Conservation (phyloP, 2,888 invertebrate species). For the Craniophora ligustri region DNA sequence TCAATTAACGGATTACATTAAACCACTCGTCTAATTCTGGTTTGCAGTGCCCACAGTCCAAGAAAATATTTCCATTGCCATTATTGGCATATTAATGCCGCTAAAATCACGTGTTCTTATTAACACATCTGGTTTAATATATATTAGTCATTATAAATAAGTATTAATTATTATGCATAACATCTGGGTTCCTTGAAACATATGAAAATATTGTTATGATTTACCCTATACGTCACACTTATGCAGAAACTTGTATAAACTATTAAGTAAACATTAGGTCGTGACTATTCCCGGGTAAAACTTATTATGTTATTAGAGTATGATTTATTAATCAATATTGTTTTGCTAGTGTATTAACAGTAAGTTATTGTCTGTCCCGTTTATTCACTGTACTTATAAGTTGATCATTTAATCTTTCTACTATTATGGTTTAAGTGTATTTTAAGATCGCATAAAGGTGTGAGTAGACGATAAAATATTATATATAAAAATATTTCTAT, state of each 20-base stretch:
- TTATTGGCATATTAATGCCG: conserved; percentile 2
- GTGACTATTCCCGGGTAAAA: conserved; percentile 59
- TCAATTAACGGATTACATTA: neutral
- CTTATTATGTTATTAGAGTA: conserved; percentile 62
- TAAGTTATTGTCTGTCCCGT: conserved; percentile 56
- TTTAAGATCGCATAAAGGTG: conserved; percentile 26
- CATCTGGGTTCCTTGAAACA: conserved; percentile 32
- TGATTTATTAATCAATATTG: conserved; percentile 63
- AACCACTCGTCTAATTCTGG: too few relatives aligned
- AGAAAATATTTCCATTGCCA: neutral
- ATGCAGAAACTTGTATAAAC: conserved; percentile 38
- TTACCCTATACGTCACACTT: conserved; percentile 36
- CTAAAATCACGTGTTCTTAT: conserved; percentile 9
- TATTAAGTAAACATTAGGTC: conserved; percentile 46
- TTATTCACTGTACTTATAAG: conserved; percentile 43
- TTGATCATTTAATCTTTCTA: conserved; percentile 38
- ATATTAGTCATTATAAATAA: conserved; percentile 35
- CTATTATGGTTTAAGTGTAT: conserved; percentile 14
- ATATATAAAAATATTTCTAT: neutral
- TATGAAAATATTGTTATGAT: conserved; percentile 33
- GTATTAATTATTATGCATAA: conserved; percentile 24
- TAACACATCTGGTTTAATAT: conserved; percentile 30
- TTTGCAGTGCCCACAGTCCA: neutral
- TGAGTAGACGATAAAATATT: conserved; percentile 17
- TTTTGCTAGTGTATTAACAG: conserved; percentile 46